Conservation (phyloP, 1,140 invertebrate species). For the Drosophila azteca region DNA sequence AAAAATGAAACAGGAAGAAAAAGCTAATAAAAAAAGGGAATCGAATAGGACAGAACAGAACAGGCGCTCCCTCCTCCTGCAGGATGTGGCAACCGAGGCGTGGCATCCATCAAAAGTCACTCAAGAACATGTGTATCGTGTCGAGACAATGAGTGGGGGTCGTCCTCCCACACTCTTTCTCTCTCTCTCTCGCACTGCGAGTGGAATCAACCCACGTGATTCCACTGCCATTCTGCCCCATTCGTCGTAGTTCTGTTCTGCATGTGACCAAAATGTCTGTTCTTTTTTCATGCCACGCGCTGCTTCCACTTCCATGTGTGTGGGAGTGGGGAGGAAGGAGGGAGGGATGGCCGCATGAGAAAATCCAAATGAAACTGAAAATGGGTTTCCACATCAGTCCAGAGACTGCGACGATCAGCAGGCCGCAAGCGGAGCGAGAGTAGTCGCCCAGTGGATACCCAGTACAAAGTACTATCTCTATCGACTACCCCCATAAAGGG, state of each 20-base stretch:
- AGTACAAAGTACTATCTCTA: neutral
- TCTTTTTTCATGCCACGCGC: constrained; percentile 66
- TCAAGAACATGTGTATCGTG: constrained; percentile 62
- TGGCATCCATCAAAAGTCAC: constrained; percentile 63
- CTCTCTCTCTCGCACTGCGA: constrained; percentile 13
- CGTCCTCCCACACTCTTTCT: constrained; percentile 22
- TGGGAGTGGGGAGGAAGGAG: too few species aligned
- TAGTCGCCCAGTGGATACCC: constrained; percentile 25
- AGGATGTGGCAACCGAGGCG: constrained; percentile 48
- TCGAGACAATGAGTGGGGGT: constrained; percentile 4
- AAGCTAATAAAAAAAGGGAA: constrained; percentile 20
- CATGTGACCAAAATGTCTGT: constrained; percentile 67
- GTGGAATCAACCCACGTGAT: constrained; percentile 58
- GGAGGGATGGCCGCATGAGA: constrained; percentile 21
- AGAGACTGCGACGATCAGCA: constrained; percentile 55
- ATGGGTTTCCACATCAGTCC: constrained; percentile 65
- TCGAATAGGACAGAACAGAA: constrained; percentile 14
- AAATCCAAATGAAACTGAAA: constrained; percentile 42
- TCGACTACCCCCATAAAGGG: constrained; percentile 21
- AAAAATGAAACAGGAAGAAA: constrained; percentile 15
- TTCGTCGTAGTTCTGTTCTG: constrained; percentile 21
- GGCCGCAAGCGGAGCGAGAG: neutral
- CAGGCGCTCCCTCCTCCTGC: constrained; percentile 20
- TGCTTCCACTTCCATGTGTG: constrained; percentile 25
- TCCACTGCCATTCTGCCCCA: constrained; percentile 8